Conservation (phyloP, 2,888 invertebrate species). For the Lathronympha strigana region DNA sequence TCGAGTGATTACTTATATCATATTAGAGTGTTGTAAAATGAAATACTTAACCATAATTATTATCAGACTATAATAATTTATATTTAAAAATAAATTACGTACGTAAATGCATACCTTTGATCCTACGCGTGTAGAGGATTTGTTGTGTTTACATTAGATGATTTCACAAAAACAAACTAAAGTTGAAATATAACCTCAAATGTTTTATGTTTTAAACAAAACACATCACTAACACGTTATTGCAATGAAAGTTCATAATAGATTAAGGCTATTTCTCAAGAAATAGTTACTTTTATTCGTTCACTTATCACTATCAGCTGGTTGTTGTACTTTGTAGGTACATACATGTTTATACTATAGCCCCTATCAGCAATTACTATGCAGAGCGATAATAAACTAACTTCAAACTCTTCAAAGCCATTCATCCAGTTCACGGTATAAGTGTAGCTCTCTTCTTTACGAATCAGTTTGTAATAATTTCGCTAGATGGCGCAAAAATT, state of each 20-base stretch:
- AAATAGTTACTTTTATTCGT: slow-evolving; percentile 36
- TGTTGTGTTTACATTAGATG: slow-evolving; percentile 40
- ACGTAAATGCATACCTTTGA: slow-evolving; percentile 41
- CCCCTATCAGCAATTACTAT: slow-evolving; percentile 31
- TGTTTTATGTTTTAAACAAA: slow-evolving; percentile 3
- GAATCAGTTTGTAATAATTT: slow-evolving; percentile 37
- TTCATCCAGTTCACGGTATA: slow-evolving; percentile 42
- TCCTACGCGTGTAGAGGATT: slow-evolving; percentile 42
- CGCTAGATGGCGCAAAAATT: slow-evolving; percentile 47
- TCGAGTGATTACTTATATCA: background rate
- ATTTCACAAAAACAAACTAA: slow-evolving; percentile 26
- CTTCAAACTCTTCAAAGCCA: slow-evolving; percentile 39
- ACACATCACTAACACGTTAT: slow-evolving; percentile 29
- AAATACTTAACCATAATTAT: background rate
- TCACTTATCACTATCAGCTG: slow-evolving; percentile 42
- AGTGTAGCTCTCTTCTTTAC: slow-evolving; percentile 40
- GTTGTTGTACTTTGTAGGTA: slow-evolving; percentile 25
- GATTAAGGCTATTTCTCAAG: slow-evolving; percentile 19
- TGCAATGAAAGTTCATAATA: slow-evolving; percentile 4
- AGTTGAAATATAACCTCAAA: slow-evolving; percentile 37
- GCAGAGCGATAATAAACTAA: slow-evolving; percentile 23
- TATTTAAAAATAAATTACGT: slow-evolving; percentile 11
- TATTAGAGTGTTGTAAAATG: background rate
- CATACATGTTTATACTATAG: slow-evolving; percentile 27
- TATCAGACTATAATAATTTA: background rate